phyloP scores from a whole-genome alignment of 92 coral and sea anemone genomes.

The Chrysogorgia sp. region DNA sequence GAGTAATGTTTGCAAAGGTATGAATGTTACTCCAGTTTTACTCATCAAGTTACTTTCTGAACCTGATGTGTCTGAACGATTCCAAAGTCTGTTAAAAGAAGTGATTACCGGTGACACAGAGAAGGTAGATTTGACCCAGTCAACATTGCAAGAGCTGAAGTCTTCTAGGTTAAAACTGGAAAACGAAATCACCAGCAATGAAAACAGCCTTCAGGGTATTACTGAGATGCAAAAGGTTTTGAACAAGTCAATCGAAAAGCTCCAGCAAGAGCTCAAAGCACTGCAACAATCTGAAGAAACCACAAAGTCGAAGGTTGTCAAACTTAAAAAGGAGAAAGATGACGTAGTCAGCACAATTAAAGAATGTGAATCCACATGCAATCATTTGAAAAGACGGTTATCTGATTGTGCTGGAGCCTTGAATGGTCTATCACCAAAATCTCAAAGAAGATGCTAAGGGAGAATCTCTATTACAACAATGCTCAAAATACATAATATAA shows the following conservation, averaged over 20 bases:
- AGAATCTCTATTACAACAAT: no score
- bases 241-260: background rate
- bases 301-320: background rate
- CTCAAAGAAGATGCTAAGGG: slow-evolving; percentile 21
- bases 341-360: background rate
- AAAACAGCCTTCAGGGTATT: background rate
- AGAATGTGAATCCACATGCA: slow-evolving; percentile 43
- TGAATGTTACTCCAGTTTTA: slow-evolving; percentile 31
- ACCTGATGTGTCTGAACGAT: slow-evolving; percentile 43
- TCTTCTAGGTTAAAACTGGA: slow-evolving; percentile 15
- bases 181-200: background rate
- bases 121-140: slow-evolving; percentile 27
- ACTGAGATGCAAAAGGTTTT: background rate
- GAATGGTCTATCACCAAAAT: slow-evolving; percentile 29
- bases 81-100: slow-evolving; percentile 34
- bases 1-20: background rate
- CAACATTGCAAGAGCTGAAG: slow-evolving; percentile 5
- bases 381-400: slow-evolving; percentile 27
- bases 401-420: slow-evolving; percentile 39
- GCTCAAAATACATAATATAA: no score
- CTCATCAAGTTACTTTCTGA: slow-evolving; percentile 36
- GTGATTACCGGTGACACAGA: slow-evolving; percentile 33
- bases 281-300: slow-evolving; percentile 14
- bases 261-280: slow-evolving; percentile 3
- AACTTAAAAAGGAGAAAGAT: slow-evolving; percentile 1